These are phyloP conservation scores for Epicauta chinensis DNA, from an alignment of 1,140 invertebrate species.

Conservation along the genomic window DNA sequence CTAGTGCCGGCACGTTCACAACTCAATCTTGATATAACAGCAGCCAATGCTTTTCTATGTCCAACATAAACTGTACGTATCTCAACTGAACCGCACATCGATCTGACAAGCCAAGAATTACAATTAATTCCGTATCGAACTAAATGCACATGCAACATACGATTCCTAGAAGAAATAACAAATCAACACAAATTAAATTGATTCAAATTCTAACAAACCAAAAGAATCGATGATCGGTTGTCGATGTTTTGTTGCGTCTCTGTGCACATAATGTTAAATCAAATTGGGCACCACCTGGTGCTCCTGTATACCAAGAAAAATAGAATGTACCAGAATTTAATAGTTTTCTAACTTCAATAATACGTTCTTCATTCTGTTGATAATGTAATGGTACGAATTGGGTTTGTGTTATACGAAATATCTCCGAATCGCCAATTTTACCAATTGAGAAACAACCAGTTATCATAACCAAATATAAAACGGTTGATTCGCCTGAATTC, in stretches of 20 bases:
- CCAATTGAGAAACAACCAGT: conserved; percentile 92
- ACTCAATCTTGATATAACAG: conserved; percentile 90
- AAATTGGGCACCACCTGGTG: conserved; percentile 41
- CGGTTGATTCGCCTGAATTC: conserved; percentile 73
- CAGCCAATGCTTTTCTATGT: conserved; percentile 84
- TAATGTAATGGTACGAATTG: conserved; percentile 82
- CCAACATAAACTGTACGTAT: conserved; percentile 94
- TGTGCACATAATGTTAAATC: conserved; percentile 93
- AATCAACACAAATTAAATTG: background rate
- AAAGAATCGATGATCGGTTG: conserved; percentile 92
- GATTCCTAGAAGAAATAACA: conserved; percentile 60
- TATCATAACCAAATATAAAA: conserved; percentile 86
- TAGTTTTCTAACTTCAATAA: conserved; percentile 75
- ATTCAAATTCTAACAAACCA: conserved; percentile 55
- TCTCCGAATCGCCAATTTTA: conserved; percentile 87
- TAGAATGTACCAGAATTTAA: conserved; percentile 96
- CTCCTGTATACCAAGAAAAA: conserved; percentile 69
- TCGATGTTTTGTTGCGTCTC: conserved; percentile 65
- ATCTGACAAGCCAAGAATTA: conserved; percentile 82
- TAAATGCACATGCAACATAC: conserved; percentile 87
- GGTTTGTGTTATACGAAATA: conserved; percentile 90
- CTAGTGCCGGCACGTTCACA: conserved; percentile 93
- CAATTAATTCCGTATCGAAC: conserved; percentile 84
- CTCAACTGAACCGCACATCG: conserved; percentile 94
- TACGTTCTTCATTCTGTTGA: conserved; percentile 69